These are phyloP conservation scores for Dromius quadrimaculatus DNA, from an alignment of 2,888 invertebrate species.

Conservation along the genomic window DNA sequence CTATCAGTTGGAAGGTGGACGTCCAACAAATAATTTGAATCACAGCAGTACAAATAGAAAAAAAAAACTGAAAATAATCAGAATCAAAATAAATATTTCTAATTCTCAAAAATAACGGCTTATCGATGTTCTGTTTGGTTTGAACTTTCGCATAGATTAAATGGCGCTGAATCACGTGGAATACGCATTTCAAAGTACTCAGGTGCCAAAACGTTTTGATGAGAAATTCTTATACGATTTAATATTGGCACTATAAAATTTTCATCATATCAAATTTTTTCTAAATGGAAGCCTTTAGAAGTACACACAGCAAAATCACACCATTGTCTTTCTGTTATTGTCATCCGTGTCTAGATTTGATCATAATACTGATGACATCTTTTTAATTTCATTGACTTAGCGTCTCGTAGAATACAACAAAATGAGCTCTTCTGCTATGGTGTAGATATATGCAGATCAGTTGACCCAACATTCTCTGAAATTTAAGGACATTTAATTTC, in stretches of 20 bases:
- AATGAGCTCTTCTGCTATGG: constrained; percentile 5
- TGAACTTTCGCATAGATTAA: background rate
- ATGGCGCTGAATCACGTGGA: background rate
- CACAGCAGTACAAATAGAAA: background rate
- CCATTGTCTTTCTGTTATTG: constrained; percentile 14
- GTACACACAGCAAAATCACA: constrained; percentile 52
- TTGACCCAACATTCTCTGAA: background rate
- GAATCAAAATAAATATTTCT: background rate
- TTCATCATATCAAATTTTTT: constrained; percentile 35
- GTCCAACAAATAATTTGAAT: too few species aligned
- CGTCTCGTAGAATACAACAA: too few species aligned
- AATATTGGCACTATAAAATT: background rate
- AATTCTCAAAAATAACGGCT: background rate
- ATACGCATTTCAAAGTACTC: too few species aligned
- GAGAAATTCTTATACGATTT: background rate
- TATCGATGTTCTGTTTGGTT: background rate
- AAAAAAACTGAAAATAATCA: background rate
- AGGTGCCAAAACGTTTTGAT: background rate
- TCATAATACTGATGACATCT: too few species aligned
- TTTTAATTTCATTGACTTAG: constrained; percentile 31
- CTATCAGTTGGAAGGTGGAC: too few species aligned
- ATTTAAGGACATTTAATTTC: too few species aligned
- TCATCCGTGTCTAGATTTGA: constrained; percentile 51
- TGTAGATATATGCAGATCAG: constrained; percentile 7
- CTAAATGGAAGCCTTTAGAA: constrained; percentile 24